Conservation (phyloP, 2,113 vertebrate species). For the Scartelaos histophorus region DNA sequence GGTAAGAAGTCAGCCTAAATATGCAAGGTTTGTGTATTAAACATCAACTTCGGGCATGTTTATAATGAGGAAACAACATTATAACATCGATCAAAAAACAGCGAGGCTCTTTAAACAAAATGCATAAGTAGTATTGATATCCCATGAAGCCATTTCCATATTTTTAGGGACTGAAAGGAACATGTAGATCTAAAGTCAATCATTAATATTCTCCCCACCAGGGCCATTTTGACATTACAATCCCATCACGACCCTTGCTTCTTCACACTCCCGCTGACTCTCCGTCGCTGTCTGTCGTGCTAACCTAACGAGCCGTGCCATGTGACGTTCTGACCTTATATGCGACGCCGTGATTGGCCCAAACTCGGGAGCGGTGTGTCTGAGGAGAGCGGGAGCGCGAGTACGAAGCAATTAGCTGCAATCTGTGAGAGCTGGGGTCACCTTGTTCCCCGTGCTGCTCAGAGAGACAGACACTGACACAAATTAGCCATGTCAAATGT, state of each 20-base stretch:
- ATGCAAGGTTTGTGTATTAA: too few relatives aligned
- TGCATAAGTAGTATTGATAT: neutral
- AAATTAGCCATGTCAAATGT: slow-evolving; percentile 20
- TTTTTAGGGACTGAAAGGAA: neutral
- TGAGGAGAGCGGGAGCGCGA: slow-evolving; percentile 33
- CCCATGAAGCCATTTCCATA: neutral
- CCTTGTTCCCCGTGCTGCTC: slow-evolving; percentile 56
- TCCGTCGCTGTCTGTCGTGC: slow-evolving; percentile 1
- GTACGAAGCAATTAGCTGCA: slow-evolving; percentile 60
- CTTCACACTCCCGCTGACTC: neutral
- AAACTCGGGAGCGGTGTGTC: slow-evolving; percentile 42
- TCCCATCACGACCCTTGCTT: neutral
- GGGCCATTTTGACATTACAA: neutral
- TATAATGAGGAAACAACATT: too few relatives aligned
- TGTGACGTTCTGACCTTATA: slow-evolving; percentile 50
- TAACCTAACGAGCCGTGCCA: slow-evolving; percentile 33
- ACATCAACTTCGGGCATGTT: too few relatives aligned
- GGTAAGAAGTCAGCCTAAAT: too few relatives aligned
- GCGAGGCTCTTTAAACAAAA: neutral
- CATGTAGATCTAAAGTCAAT: neutral
- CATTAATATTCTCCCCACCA: neutral
- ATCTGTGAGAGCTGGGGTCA: slow-evolving; percentile 57
- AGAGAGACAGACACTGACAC: slow-evolving; percentile 25
- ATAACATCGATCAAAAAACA: neutral
- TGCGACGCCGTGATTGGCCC: slow-evolving; percentile 21